Conservation (phyloP, 2,113 vertebrate species). For the Orcinus orca region DNA sequence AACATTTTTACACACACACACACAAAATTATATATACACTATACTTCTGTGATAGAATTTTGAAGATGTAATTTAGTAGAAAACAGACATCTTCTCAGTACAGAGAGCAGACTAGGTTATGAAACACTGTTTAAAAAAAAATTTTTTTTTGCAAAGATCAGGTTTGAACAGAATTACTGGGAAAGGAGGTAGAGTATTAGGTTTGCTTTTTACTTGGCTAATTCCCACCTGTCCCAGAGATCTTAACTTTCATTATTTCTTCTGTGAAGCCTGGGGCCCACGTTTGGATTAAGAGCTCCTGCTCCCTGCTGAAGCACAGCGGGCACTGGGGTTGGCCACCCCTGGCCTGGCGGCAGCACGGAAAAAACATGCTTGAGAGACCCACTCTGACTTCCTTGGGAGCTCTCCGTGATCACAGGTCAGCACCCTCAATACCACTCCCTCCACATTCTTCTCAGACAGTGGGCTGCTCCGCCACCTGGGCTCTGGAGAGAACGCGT, state of each 20-base stretch:
- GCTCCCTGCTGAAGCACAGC: not conserved
- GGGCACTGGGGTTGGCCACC: not conserved
- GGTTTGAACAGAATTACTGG: not conserved
- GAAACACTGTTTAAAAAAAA: not conserved
- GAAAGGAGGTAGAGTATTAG: not conserved
- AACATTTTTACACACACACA: not conserved
- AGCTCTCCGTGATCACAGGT: fast-evolving
- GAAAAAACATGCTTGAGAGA: not conserved
- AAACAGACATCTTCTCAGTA: not conserved
- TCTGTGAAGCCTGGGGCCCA: not conserved
- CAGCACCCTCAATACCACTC: not conserved
- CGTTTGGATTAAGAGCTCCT: not conserved
- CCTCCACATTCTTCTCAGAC: not conserved
- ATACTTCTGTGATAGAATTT: not conserved
- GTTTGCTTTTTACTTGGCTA: not conserved
- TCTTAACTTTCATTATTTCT: not conserved
- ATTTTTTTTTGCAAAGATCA: not conserved
- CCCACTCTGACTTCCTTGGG: too few relatives aligned
- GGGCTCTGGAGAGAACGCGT: not conserved
- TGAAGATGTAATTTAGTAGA: not conserved
- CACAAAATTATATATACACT: not conserved
- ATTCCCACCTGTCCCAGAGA: not conserved
- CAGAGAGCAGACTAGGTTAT: not conserved
- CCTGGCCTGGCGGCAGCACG: too few relatives aligned
- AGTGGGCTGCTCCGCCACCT: fast-evolving